These are phyloP conservation scores for Cynopterus brachyotis DNA, from an alignment of 2,113 vertebrate genomes.

Conservation along the genomic window DNA sequence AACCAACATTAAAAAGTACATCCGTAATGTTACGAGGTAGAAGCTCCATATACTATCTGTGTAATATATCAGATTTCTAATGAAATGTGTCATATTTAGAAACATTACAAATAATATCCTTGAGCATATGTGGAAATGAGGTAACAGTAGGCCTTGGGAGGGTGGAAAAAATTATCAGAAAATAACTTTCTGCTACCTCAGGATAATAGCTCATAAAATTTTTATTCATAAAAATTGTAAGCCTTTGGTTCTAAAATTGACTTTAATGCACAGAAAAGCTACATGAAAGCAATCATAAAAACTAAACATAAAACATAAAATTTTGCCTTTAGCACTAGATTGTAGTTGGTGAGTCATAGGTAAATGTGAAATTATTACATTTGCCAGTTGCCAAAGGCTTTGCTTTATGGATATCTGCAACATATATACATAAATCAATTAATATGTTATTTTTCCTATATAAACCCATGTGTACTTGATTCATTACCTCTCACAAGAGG, in stretches of 20 bases:
- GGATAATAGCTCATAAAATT: conserved; percentile 32
- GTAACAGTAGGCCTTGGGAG: neutral
- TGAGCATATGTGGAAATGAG: conserved; percentile 12
- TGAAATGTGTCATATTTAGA: conserved; percentile 29
- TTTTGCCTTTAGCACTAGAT: conserved; percentile 47
- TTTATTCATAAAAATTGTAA: conserved; percentile 60
- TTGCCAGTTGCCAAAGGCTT: conserved; percentile 39
- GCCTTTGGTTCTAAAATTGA: conserved; percentile 53
- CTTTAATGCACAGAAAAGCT: conserved; percentile 49
- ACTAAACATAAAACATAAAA: conserved; percentile 50
- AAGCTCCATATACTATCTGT: neutral
- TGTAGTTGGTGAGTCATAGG: neutral
- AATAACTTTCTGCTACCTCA: conserved; percentile 44
- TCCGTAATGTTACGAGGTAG: neutral
- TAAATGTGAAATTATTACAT: conserved; percentile 46
- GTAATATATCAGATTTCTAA: conserved; percentile 29
- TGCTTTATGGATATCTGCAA: neutral
- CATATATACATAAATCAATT: conserved; percentile 38
- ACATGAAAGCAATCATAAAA: conserved; percentile 50
- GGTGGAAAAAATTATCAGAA: conserved; percentile 20
- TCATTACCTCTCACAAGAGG: neutral
- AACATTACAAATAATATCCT: conserved; percentile 28
- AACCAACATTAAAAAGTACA: neutral
- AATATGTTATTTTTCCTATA: neutral
- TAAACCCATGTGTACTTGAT: conserved; percentile 32